A percentile compares a stretch with the other conserved stretches of the same genome.
phyloP scores from a whole-genome alignment of 2,888 invertebrate genomes.

The Trissolcus brochymenae region DNA sequence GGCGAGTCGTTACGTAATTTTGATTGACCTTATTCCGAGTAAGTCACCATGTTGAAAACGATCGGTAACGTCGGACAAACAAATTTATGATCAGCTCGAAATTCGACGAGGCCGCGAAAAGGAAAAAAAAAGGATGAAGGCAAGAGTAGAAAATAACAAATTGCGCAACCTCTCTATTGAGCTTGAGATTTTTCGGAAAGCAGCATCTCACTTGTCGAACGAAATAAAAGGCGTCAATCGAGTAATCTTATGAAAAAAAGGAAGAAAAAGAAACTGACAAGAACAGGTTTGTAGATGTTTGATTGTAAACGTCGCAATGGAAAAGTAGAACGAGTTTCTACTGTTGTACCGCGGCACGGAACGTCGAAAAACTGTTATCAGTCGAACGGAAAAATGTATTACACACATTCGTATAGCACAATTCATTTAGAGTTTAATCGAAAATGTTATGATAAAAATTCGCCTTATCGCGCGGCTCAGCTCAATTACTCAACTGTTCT shows the following conservation, averaged over 20 bases:
- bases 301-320: conserved; percentile 29
- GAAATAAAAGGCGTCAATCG: conserved; percentile 2
- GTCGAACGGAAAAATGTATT: conserved; percentile 34
- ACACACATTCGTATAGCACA: conserved; percentile 3
- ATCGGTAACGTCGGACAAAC: conserved; percentile 7
- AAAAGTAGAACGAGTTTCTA: conserved; percentile 43
- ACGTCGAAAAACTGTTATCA: conserved; percentile 47
- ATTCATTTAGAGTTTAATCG: conserved; percentile 23
- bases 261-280: conserved; percentile 7
- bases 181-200: neutral
- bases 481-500: conserved; percentile 1
- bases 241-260: neutral
- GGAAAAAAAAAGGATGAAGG: neutral
- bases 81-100: conserved; percentile 1
- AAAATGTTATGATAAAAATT: conserved; percentile 23
- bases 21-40: conserved; percentile 25
- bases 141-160: too few species aligned
- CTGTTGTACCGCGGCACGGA: conserved; percentile 19
- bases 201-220: neutral
- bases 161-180: neutral
- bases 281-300: conserved; percentile 36
- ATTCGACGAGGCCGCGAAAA: neutral
- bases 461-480: conserved; percentile 13
- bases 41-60: conserved; percentile 16
- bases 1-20: conserved; percentile 19